Base-by-base conservation (phyloP, 2,797 vertebrate genomes). In the Macropodus opercularis region DNA sequence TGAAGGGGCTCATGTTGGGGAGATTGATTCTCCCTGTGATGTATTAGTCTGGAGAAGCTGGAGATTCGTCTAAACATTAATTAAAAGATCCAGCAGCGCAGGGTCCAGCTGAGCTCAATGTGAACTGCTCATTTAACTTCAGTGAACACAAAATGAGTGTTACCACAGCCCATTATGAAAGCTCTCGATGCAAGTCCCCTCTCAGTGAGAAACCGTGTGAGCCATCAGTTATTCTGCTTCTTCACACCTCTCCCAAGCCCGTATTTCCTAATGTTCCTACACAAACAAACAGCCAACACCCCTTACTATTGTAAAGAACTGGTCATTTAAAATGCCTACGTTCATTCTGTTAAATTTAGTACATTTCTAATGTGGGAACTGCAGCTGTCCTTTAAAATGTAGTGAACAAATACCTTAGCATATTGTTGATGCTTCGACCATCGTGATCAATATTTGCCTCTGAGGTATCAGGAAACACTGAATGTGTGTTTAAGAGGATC, bases 61-160 rank as follows among this genome's bases (percentile, higher is more conserved):
- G 43, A 63, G 52, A 52, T 44, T 62, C 60, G 18, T 72, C 72
- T 11, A 34, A 36, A 42, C 19, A 34, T 42, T 32, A 41, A 73
- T 74, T 70, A 59, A 63, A 73, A 29, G 19, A 35, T 32, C 3
- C 14, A 3, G 41, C 42, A 7, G 40, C 14, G 38, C 23, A 24
- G 36, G 18, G 26, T 53, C 36, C 26, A 53, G 26, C 59, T 53
- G 47, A 50, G 65, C 74, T 56, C 69, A 24, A 32, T 47, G 17
- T 48, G 51, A 56, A 26, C 29, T 23, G 39, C 61, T 60, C 44
- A 43, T 63, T 64, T 56, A 23, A 59, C 54, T 59, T 50, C 22
- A 55, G 39, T 51, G 48, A 22, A 40, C n/a, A 14, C 35, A 15
- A 26, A 46, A 55, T 51, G 18, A 52, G 36, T 10, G 34, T 58